Conservation (phyloP, 2,888 invertebrate species). For the Morpho helenor region DNA sequence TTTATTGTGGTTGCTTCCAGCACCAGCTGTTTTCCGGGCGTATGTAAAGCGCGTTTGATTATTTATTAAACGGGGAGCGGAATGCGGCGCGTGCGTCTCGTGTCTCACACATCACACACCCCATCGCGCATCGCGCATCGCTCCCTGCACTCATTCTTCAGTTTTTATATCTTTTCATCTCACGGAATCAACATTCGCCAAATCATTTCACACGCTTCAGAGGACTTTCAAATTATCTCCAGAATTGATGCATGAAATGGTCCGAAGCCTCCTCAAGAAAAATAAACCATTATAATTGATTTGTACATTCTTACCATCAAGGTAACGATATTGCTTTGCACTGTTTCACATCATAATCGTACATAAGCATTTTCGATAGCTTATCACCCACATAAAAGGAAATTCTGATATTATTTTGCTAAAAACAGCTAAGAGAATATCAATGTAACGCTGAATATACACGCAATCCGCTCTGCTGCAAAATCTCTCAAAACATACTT, state of each 20-base stretch:
- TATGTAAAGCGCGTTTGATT: conserved; percentile 60
- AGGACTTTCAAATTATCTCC: conserved; percentile 3
- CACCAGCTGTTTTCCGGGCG: conserved; percentile 84
- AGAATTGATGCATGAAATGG: conserved; percentile 17
- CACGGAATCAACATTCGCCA: conserved; percentile 12
- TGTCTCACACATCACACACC: conserved; percentile 23
- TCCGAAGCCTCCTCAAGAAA: conserved; percentile 3
- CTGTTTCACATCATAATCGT: conserved; percentile 16
- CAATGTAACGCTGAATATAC: too few relatives aligned
- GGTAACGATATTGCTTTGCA: conserved; percentile 20
- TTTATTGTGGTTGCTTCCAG: conserved; percentile 79
- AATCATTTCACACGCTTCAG: conserved; percentile 23
- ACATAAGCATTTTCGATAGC: too few relatives aligned
- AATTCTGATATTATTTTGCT: too few relatives aligned
- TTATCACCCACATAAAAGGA: too few relatives aligned
- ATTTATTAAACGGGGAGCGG: conserved; percentile 42
- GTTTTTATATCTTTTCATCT: conserved; percentile 17
- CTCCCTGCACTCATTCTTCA: conserved; percentile 33
- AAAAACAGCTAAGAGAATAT: too few relatives aligned
- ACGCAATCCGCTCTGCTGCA: too few relatives aligned
- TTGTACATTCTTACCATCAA: conserved; percentile 13
- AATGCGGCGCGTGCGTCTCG: conserved; percentile 28
- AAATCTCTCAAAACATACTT: too few relatives aligned
- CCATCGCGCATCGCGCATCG: conserved; percentile 36
- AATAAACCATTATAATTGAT: conserved; percentile 1